phyloP scores from a whole-genome alignment of 2,888 invertebrate genomes.

The Xestia sexstrigata region DNA sequence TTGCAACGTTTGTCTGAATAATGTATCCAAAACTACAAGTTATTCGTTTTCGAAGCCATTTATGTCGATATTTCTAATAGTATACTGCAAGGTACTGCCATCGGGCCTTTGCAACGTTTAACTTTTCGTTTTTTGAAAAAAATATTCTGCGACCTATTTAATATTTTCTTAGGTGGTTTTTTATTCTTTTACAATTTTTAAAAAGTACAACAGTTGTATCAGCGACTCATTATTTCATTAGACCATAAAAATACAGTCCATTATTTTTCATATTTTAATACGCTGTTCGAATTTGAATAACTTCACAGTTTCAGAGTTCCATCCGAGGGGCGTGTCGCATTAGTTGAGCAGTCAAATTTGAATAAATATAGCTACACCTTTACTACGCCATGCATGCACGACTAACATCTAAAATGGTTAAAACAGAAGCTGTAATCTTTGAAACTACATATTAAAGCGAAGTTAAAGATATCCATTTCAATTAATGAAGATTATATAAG shows the following conservation, averaged over 20 bases:
- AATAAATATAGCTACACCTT: constrained; percentile 68
- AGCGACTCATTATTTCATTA: neutral
- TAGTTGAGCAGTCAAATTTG: constrained; percentile 73
- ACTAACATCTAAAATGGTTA: constrained; percentile 32
- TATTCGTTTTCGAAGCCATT: neutral
- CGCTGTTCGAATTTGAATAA: constrained; percentile 23
- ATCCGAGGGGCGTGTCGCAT: constrained; percentile 65
- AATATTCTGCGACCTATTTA: neutral
- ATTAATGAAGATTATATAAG: neutral
- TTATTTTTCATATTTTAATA: neutral
- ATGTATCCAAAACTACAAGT: neutral
- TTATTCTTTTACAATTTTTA: neutral
- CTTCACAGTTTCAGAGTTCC: constrained; percentile 60
- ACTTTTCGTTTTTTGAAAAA: neutral
- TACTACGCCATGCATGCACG: constrained; percentile 41
- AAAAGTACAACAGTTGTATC: neutral
- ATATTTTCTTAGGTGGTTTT: neutral
- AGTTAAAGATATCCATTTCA: neutral
- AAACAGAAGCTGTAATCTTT: constrained; percentile 4
- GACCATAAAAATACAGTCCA: neutral
- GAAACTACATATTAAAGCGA: constrained; percentile 30
- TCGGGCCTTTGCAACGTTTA: neutral
- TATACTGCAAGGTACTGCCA: neutral
- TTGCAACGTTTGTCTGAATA: neutral
- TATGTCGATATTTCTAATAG: neutral